Conservation (phyloP, 2,888 invertebrate species). For the Rhamphomyia laevipes region DNA sequence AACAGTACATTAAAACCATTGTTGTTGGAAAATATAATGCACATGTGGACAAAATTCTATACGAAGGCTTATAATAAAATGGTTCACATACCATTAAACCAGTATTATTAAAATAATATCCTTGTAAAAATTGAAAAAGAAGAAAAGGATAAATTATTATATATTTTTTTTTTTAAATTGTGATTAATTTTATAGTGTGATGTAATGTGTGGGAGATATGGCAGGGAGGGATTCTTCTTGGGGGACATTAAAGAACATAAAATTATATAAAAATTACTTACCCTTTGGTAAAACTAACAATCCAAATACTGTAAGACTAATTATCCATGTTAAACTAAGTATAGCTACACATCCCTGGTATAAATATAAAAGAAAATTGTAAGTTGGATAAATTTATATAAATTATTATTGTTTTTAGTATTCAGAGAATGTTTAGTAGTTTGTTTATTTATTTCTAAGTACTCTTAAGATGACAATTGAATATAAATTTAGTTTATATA, state of each 20-base stretch:
- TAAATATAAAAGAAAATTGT: constrained; percentile 5
- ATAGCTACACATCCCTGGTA: constrained; percentile 72
- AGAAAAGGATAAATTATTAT: not conserved
- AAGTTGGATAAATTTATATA: constrained; percentile 10
- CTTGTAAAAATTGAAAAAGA: constrained; percentile 27
- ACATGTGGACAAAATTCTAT: constrained; percentile 71
- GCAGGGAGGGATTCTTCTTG: constrained; percentile 8
- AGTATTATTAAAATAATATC: constrained; percentile 78
- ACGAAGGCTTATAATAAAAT: constrained; percentile 61
- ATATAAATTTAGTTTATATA: too few species aligned
- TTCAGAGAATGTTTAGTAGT: constrained; percentile 20
- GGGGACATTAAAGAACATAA: constrained; percentile 3
- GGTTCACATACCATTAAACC: constrained; percentile 81
- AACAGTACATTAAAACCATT: constrained; percentile 86
- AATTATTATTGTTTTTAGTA: constrained; percentile 18
- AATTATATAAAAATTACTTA: constrained; percentile 14
- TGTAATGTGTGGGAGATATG: not conserved
- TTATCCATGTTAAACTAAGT: constrained; percentile 74
- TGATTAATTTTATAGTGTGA: too few species aligned
- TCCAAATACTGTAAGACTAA: constrained; percentile 71
- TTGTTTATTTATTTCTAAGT: constrained; percentile 13
- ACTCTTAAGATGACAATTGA: constrained; percentile 10
- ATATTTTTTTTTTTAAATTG: not conserved
- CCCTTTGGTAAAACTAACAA: constrained; percentile 72
- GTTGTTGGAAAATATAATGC: constrained; percentile 84